Percentiles rank a stretch among this genome's conserved stretches.
phyloP scores from a whole-genome alignment of 92 coral and sea anemone species.

The Chrysogorgia sp. region DNA sequence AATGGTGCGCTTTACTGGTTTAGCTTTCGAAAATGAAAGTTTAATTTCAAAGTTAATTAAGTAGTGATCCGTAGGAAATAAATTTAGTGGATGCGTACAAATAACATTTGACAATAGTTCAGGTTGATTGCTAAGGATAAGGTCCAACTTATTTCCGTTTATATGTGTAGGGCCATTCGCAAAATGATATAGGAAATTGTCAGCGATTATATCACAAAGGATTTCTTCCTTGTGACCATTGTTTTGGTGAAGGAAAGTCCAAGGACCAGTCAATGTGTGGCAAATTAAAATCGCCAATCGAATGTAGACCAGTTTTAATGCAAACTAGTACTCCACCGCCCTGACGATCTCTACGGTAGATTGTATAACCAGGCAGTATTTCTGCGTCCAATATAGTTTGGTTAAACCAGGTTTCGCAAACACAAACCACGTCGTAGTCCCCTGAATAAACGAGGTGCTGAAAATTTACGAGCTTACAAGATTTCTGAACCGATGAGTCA shows the following conservation, averaged over 20 bases:
- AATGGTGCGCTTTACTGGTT: background rate
- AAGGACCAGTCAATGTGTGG: too few relatives aligned
- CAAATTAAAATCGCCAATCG: too few relatives aligned
- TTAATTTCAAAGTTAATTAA: constrained; percentile 8
- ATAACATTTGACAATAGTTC: background rate
- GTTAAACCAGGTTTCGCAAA: constrained; percentile 13
- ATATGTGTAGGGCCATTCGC: background rate
- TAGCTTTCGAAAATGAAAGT: background rate
- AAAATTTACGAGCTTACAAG: constrained; percentile 6
- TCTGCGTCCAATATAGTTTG: too few relatives aligned
- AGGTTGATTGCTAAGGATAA: background rate
- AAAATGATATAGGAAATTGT: background rate
- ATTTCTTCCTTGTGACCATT: background rate
- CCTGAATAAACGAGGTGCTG: background rate
- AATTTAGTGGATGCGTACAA: background rate
- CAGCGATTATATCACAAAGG: background rate
- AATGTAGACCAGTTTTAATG: constrained; percentile 13
- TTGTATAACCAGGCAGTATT: too few relatives aligned
- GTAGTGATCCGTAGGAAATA: constrained; percentile 1
- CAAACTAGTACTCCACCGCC: too few relatives aligned
- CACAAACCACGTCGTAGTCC: constrained; percentile 3
- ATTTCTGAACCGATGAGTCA: background rate
- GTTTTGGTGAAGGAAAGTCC: too few relatives aligned
- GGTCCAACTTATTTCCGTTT: constrained; percentile 1
- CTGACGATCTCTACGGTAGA: too few relatives aligned